Evolutionary conservation across 2,113 vertebrate genomes (phyloP).

Genomic region (Hemiscyllium ocellatum): DNA sequence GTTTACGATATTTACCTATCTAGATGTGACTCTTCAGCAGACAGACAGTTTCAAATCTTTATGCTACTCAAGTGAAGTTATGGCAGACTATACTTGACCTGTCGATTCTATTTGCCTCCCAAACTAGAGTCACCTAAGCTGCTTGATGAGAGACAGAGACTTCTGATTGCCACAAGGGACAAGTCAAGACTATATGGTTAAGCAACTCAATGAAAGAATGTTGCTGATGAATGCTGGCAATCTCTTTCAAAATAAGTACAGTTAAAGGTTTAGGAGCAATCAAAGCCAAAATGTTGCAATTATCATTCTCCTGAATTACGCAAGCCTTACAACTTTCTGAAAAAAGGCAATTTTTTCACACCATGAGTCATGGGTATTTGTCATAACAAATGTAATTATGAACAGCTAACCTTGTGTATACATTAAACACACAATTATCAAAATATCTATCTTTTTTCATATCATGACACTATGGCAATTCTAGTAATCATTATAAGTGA

Average conservation of each 20-base stretch:
- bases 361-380: neutral
- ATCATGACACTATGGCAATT: neutral
- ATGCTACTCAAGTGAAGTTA: neutral
- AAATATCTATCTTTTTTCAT: neutral
- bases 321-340: neutral
- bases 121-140: neutral
- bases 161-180: neutral
- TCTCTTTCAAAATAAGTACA: neutral
- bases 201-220: neutral
- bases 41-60: neutral
- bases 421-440: neutral
- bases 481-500: neutral
- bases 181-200: neutral
- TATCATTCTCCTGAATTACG: too few relatives aligned
- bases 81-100: neutral
- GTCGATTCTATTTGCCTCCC: neutral
- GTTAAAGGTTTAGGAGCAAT: neutral
- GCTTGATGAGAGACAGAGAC: neutral
- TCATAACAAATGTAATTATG: neutral
- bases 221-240: neutral
- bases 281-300: neutral
- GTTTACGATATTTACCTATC: neutral
- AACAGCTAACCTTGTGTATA: neutral
- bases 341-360: neutral
- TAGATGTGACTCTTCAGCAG: neutral